Conservation (phyloP, 2,113 vertebrate species). For the Hemibates koningsi region DNA sequence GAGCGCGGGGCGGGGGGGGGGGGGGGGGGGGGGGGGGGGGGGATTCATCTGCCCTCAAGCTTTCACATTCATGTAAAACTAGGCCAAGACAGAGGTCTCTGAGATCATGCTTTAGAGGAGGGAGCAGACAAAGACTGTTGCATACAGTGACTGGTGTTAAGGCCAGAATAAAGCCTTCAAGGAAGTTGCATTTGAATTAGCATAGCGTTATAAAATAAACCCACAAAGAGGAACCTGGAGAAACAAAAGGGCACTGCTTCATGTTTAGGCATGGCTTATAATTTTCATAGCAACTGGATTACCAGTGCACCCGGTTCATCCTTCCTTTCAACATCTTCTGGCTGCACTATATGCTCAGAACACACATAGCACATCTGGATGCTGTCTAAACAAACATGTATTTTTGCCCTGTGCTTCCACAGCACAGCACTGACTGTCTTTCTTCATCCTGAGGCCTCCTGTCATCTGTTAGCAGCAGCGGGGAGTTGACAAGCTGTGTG, state of each 20-base stretch:
- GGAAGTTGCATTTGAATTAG: neutral
- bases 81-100: constrained; percentile 20
- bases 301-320: neutral
- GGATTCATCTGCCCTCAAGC: constrained; percentile 28
- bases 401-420: constrained; percentile 3
- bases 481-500: constrained; percentile 2
- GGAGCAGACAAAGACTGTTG: neutral
- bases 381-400: constrained; percentile 49
- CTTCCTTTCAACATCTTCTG: neutral
- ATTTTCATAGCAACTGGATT: neutral
- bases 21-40: too few species aligned
- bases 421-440: neutral
- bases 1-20: too few species aligned
- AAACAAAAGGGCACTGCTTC: neutral
- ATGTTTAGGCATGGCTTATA: neutral
- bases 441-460: constrained; percentile 28
- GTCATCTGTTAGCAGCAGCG: constrained; percentile 23
- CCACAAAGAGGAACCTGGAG: neutral
- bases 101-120: neutral
- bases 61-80: constrained; percentile 28
- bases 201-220: neutral
- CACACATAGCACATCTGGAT: constrained; percentile 24
- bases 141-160: neutral
- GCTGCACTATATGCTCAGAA: neutral
- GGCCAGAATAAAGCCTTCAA: neutral